Percentiles rank a stretch among this genome's conserved stretches.
Conservation (phyloP, 92 coral and sea anemone genomes). For the Zoanthus solanderi region DNA sequence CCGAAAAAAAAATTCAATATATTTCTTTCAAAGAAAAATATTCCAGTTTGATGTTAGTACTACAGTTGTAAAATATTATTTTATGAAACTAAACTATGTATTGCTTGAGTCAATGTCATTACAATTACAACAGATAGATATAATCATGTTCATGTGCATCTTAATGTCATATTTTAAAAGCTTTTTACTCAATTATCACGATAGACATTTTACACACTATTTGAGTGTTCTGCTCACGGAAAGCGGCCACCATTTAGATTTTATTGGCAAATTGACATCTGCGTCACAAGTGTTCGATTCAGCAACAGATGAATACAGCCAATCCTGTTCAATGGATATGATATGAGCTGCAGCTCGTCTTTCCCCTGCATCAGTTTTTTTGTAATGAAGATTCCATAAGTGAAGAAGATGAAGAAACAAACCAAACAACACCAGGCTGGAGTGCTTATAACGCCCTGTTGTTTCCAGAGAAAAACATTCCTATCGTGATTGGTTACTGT, state of each 20-base stretch:
- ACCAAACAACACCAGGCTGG: conserved; percentile 62
- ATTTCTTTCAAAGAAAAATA: too few species aligned
- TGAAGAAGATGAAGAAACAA: neutral
- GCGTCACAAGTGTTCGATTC: neutral
- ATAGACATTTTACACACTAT: too few species aligned
- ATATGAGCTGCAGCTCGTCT: neutral
- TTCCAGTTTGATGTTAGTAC: too few species aligned
- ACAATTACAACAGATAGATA: too few species aligned
- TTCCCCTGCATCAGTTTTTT: neutral
- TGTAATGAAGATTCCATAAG: neutral
- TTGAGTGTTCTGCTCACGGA: neutral
- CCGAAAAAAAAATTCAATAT: neutral
- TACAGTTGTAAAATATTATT: too few species aligned
- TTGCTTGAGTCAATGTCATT: too few species aligned
- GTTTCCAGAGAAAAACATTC: conserved; percentile 34
- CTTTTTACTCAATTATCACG: too few species aligned
- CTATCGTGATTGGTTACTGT: conserved; percentile 73
- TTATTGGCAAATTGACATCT: neutral
- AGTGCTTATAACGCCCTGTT: conserved; percentile 69
- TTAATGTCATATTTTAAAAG: too few species aligned
- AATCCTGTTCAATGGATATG: neutral
- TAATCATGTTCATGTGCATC: too few species aligned
- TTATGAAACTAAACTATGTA: too few species aligned
- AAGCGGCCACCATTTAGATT: neutral
- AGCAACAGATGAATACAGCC: neutral